phyloP scores from a whole-genome alignment of 2,113 vertebrate species.

The human (Homo sapiens) region GRCh38 chr2:207482001-207482500 shows the following conservation, averaged over 20 bases:
- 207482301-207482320: neutral
- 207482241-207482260: neutral
- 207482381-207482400: constrained; percentile 48
- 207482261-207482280: neutral
- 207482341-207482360: neutral
- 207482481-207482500: constrained; percentile 60
- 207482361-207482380: constrained; percentile 7
- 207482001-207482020: neutral
- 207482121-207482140: neutral
- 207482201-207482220: neutral
- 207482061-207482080: neutral
- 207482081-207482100: neutral
- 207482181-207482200: neutral
- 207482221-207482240: rapidly evolving
- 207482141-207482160: neutral
- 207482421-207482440: constrained; percentile 61
- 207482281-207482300: neutral
- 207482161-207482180: neutral
- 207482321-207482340: neutral
- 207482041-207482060: neutral
- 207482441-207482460: constrained; percentile 20
- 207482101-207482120: neutral
- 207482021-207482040: neutral
- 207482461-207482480: constrained; percentile 37
- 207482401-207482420: constrained; percentile 61